phyloP scores from a whole-genome alignment of 2,888 invertebrate genomes.

The Nowickia ferox region DNA sequence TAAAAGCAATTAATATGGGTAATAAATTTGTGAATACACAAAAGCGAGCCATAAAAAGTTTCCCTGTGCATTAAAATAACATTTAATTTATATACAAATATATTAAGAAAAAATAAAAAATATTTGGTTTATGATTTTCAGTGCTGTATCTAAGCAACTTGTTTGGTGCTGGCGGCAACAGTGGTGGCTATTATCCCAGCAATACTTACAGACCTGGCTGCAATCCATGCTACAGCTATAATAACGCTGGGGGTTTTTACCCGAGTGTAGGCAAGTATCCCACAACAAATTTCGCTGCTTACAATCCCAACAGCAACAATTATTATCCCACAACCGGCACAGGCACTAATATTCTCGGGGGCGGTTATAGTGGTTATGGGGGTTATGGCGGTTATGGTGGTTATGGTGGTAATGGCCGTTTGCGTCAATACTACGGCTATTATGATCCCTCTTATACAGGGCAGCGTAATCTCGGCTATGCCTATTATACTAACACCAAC shows the following conservation, averaged over 20 bases:
- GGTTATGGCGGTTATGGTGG: slow-evolving; percentile 86
- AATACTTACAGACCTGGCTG: slow-evolving; percentile 61
- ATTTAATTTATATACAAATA: too few relatives aligned
- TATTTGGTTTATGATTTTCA: slow-evolving; percentile 59
- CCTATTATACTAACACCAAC: slow-evolving; percentile 84
- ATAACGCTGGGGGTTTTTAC: slow-evolving; percentile 66
- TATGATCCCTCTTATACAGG: slow-evolving; percentile 85
- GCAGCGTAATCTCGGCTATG: slow-evolving; percentile 85
- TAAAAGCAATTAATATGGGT: too few relatives aligned
- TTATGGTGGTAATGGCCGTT: slow-evolving; percentile 86
- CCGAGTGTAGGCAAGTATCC: slow-evolving; percentile 69
- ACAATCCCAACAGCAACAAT: slow-evolving; percentile 59
- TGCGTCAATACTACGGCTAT: slow-evolving; percentile 85
- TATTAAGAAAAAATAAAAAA: too few relatives aligned
- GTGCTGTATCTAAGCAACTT: slow-evolving; percentile 83
- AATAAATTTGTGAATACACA: too few relatives aligned
- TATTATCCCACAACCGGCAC: slow-evolving; percentile 74
- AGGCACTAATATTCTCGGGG: slow-evolving; percentile 71
- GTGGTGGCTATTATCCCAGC: slow-evolving; percentile 68
- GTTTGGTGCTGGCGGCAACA: slow-evolving; percentile 74
- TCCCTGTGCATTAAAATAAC: too few relatives aligned
- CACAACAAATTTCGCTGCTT: slow-evolving; percentile 27
- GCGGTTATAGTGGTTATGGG: slow-evolving; percentile 77
- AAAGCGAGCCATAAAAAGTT: too few relatives aligned
- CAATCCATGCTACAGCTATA: slow-evolving; percentile 74